phyloP scores from a whole-genome alignment of 2,888 invertebrate species.

The Calameuta pallipes region DNA sequence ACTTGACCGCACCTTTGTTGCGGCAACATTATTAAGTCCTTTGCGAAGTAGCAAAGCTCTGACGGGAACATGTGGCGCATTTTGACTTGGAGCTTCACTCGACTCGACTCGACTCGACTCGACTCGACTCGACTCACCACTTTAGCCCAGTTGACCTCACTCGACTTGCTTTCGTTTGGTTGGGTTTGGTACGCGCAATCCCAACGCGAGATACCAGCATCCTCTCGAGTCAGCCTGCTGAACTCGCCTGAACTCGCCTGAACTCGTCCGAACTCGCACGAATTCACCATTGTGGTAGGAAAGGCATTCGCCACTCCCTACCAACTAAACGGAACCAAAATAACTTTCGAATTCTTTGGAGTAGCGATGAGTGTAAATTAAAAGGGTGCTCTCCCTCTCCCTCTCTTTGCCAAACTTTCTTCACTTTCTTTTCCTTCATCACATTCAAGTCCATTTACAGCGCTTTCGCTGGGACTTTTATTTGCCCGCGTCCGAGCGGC shows the following conservation, averaged over 20 bases:
- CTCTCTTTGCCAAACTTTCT: neutral
- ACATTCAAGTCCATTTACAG: no score
- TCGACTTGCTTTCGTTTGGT: no score
- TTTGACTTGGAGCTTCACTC: neutral
- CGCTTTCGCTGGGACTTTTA: no score
- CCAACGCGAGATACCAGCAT: no score
- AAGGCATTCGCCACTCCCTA: conserved; percentile 19
- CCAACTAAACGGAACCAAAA: conserved; percentile 42
- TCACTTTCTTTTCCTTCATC: neutral
- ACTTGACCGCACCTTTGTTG: conserved; percentile 57
- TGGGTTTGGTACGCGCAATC: no score
- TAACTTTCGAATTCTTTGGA: conserved; percentile 48
- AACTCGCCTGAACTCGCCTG: no score
- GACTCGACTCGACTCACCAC: no score
- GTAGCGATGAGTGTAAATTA: conserved; percentile 15
- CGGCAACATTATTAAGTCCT: conserved; percentile 59
- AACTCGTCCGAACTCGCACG: no score
- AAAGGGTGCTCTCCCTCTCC: neutral
- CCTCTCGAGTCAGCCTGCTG: no score
- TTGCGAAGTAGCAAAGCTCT: conserved; percentile 34
- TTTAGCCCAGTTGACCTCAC: no score
- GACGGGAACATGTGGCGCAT: conserved; percentile 10
- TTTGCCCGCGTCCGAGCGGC: neutral
- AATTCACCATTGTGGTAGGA: neutral
- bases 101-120: no score